Conservation (phyloP, 2,888 invertebrate genomes). For the Boloria euphrosyne region DNA sequence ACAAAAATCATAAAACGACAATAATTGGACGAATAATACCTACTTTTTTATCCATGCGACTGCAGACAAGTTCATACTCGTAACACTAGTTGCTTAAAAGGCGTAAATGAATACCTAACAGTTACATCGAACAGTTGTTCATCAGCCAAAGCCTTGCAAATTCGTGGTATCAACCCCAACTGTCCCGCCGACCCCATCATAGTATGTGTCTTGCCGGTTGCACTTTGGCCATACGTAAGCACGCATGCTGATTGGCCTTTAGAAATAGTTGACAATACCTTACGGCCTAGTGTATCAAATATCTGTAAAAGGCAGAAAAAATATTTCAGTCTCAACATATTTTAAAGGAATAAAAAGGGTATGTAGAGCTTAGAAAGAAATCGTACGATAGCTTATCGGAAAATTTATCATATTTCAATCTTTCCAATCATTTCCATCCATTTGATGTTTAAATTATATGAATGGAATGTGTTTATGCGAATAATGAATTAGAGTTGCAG, state of each 20-base stretch:
- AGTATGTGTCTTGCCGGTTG: conserved; percentile 89
- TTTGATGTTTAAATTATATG: too few species aligned
- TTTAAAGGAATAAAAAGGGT: too few species aligned
- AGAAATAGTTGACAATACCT: conserved; percentile 84
- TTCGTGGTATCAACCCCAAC: conserved; percentile 69
- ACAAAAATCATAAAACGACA: too few species aligned
- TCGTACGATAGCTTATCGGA: background rate
- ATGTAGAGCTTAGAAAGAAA: background rate
- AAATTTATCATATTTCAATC: too few species aligned
- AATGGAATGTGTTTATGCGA: too few species aligned
- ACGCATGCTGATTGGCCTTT: conserved; percentile 86
- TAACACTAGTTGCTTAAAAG: too few species aligned
- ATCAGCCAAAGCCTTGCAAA: conserved; percentile 65
- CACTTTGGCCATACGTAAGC: conserved; percentile 89
- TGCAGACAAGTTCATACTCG: too few species aligned
- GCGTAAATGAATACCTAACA: conserved; percentile 55
- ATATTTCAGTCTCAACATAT: too few species aligned
- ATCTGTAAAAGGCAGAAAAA: conserved; percentile 66
- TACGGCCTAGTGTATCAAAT: conserved; percentile 85
- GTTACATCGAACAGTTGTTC: conserved; percentile 56
- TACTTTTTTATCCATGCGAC: too few species aligned
- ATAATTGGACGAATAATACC: too few species aligned
- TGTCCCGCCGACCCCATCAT: conserved; percentile 85
- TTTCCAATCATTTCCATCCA: too few species aligned
- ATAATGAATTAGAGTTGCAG: too few species aligned